phyloP scores from a whole-genome alignment of 2,113 vertebrate species.

The Lethenteron reissneri region DNA sequence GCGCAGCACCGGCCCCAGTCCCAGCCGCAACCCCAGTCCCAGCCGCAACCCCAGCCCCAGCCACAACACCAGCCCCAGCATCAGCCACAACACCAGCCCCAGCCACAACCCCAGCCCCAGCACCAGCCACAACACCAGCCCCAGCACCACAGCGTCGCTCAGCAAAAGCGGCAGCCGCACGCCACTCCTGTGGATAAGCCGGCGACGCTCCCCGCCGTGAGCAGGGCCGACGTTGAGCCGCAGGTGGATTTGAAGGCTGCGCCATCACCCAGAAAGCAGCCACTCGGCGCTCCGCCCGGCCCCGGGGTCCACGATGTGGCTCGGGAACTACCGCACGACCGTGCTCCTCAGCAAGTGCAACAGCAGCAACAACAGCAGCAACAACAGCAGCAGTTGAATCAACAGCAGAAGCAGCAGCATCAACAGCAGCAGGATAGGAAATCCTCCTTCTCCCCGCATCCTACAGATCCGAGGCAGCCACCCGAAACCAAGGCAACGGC shows the following conservation, averaged over 20 bases:
- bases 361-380: slow-evolving; percentile 19
- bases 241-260: slow-evolving; percentile 7
- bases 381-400: slow-evolving; percentile 10
- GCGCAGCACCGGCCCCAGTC: slow-evolving; percentile 26
- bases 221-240: too few relatives aligned
- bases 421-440: slow-evolving; percentile 30
- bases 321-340: slow-evolving; percentile 23
- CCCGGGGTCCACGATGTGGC: slow-evolving; percentile 16
- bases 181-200: not conserved
- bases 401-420: too few relatives aligned
- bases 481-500: slow-evolving; percentile 43
- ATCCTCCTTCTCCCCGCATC: slow-evolving; percentile 33
- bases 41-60: slow-evolving; percentile 11
- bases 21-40: not conserved
- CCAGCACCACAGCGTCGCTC: slow-evolving; percentile 5
- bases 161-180: slow-evolving; percentile 1
- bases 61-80: slow-evolving; percentile 10
- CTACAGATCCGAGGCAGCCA: slow-evolving; percentile 28
- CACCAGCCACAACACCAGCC: slow-evolving; percentile 11
- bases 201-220: not conserved
- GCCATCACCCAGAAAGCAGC: slow-evolving; percentile 18
- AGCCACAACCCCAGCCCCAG: slow-evolving; percentile 12
- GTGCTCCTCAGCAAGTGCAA: slow-evolving; percentile 17
- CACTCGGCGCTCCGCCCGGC: slow-evolving; percentile 10
- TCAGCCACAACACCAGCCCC: slow-evolving; percentile 6